Conservation (phyloP, 1,140 invertebrate genomes). For the Drosophila lacertosa region DNA sequence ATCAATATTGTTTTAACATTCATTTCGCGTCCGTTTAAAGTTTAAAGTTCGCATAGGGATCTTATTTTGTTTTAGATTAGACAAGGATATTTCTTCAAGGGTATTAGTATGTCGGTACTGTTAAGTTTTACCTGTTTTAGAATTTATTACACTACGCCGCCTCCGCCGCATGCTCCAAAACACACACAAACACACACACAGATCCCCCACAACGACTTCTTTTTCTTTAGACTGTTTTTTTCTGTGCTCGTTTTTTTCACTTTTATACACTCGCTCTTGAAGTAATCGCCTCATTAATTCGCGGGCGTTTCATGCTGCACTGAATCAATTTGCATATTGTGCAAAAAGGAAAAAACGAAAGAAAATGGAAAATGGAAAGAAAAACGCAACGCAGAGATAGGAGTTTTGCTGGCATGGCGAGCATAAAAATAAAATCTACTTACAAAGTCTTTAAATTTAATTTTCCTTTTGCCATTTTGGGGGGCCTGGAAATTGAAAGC, state of each 20-base stretch:
- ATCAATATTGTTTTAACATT: no score
- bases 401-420: no score
- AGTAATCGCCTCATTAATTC: conserved; percentile 82
- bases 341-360: conserved; percentile 64
- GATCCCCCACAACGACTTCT: conserved; percentile 29
- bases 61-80: no score
- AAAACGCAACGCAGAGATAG: conserved; percentile 12
- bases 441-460: conserved; percentile 81
- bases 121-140: conserved; percentile 34
- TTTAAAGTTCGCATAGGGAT: no score
- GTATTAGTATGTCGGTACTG: background rate
- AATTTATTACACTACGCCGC: conserved; percentile 64
- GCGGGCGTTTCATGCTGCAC: conserved; percentile 76
- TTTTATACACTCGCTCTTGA: conserved; percentile 50
- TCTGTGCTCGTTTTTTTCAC: conserved; percentile 26
- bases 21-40: no score
- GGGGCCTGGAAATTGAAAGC: conserved; percentile 65
- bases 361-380: conserved; percentile 20
- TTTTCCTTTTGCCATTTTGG: conserved; percentile 53
- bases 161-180: conserved; percentile 4
- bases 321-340: conserved; percentile 82
- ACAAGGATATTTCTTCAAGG: background rate
- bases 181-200: no score
- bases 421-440: conserved; percentile 67
- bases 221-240: conserved; percentile 36